Base-by-base conservation (phyloP, 1,140 invertebrate genomes). In the Colletes latitarsis region DNA sequence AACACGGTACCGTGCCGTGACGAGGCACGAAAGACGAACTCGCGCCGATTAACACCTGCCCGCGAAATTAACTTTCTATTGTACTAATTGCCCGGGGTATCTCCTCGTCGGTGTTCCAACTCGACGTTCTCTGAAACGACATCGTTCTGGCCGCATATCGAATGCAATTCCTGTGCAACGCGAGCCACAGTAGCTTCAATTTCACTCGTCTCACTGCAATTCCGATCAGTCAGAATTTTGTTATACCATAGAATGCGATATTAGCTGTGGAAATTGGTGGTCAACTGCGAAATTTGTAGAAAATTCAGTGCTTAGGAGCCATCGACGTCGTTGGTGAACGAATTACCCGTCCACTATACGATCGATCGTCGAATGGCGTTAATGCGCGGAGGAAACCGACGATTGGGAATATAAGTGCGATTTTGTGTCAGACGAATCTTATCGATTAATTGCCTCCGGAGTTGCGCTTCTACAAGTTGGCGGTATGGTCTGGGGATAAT, bases 1-100 rank as follows among this genome's bases (percentile, higher is more conserved):
- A 49, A 64, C 64, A 30, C 76, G 68, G 86, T 88, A 39, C 82
- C 86, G 57, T n/a, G 49, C 68, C 84, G 84, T 80, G 71, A 72
- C 64, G 43, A 63, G 77, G 72, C 64, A 88, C 85, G 67, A 81
- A 78, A 62, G 70, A 63, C 79, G 53, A 43, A 46, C 12, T 46
- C 39, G 53, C 17, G 39, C 6, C 70, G 77, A 80, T 85, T 81
- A 82, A 57, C 74, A 52, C 62, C 41, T 74, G 72, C 66, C 46
- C 21, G n/a, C 46, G 43, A 77, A 82, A 84, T 86, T 73, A 75
- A 82, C 41, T 76, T 46, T 53, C 30, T 72, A 76, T 82, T 82
- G 49, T 14, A 19, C 41, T 86, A 85, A 86, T 84, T 82, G 15
- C 57, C 9, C n/a, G 30, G 21, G 19, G 15, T 58, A 58, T 58